phyloP scores from a whole-genome alignment of 2,113 vertebrate genomes.

The Rhabdornis inornatus region DNA sequence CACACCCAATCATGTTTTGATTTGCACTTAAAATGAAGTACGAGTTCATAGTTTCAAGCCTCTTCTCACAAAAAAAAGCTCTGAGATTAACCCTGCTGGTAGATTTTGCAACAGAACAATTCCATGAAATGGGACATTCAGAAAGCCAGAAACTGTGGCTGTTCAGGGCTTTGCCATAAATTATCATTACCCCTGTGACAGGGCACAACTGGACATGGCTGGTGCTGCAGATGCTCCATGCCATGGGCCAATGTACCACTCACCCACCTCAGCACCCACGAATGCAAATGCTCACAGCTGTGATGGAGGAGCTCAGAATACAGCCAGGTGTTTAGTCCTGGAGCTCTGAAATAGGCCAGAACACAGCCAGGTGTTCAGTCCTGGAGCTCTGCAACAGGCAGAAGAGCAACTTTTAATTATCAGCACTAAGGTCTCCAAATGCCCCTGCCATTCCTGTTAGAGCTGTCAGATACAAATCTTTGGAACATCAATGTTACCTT shows the following conservation, averaged over 20 bases:
- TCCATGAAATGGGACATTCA: neutral
- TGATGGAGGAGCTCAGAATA: neutral
- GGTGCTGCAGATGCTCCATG: neutral
- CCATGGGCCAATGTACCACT: neutral
- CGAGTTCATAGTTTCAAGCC: neutral
- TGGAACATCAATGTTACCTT: neutral
- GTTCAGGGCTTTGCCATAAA: neutral
- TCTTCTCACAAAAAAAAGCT: neutral
- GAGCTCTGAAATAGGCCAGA: neutral
- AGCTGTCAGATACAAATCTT: neutral
- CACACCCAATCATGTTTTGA: neutral
- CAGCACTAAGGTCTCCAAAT: neutral
- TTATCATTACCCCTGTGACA: neutral
- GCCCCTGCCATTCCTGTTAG: neutral
- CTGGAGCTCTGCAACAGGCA: neutral
- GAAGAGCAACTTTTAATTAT: neutral
- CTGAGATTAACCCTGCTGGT: neutral
- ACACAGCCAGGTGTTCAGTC: fast-evolving
- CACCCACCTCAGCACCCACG: neutral
- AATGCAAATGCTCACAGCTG: neutral
- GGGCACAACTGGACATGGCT: neutral
- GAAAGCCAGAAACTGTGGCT: neutral
- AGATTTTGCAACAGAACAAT: neutral
- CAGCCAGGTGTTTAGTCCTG: fast-evolving
- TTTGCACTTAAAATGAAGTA: neutral